Percentiles rank a stretch among this genome's conserved stretches.
Conservation (phyloP, 2,888 invertebrate genomes). For the Linnaemya tessellans region DNA sequence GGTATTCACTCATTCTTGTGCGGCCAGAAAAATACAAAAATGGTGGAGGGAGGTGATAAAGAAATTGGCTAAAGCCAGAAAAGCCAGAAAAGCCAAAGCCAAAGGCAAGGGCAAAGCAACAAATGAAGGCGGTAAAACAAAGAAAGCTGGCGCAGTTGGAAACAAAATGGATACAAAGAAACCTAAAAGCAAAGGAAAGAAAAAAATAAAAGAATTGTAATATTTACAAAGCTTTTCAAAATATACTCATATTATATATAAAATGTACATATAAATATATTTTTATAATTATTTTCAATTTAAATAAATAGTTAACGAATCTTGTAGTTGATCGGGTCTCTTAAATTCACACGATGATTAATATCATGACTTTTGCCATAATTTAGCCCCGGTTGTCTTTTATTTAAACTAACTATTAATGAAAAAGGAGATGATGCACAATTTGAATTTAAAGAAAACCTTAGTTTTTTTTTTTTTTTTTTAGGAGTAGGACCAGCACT, state of each 20-base stretch:
- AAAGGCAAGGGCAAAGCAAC: background rate
- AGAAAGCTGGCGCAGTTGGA: background rate
- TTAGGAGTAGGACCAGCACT: no score
- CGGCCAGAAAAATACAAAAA: constrained; percentile 54
- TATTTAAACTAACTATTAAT: no score
- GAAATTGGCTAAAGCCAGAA: background rate
- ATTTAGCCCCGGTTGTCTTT: no score
- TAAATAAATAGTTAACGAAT: no score
- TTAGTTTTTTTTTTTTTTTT: no score
- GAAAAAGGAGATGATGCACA: no score
- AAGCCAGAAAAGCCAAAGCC: background rate
- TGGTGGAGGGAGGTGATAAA: constrained; percentile 48
- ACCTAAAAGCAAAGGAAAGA: constrained; percentile 7
- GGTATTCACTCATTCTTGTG: constrained; percentile 30
- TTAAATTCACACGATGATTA: no score
- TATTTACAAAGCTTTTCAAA: constrained; percentile 21
- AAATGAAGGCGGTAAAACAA: background rate
- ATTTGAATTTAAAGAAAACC: no score
- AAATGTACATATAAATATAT: no score
- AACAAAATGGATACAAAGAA: background rate
- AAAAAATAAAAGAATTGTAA: constrained; percentile 9
- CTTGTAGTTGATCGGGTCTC: no score
- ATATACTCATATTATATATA: background rate
- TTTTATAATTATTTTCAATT: no score
- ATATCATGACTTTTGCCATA: no score